A percentile compares a stretch with the other conserved stretches of the same genome.
Evolutionary conservation across 2,797 vertebrate genomes (phyloP).

Genomic region (Bovichtus variegatus): DNA sequence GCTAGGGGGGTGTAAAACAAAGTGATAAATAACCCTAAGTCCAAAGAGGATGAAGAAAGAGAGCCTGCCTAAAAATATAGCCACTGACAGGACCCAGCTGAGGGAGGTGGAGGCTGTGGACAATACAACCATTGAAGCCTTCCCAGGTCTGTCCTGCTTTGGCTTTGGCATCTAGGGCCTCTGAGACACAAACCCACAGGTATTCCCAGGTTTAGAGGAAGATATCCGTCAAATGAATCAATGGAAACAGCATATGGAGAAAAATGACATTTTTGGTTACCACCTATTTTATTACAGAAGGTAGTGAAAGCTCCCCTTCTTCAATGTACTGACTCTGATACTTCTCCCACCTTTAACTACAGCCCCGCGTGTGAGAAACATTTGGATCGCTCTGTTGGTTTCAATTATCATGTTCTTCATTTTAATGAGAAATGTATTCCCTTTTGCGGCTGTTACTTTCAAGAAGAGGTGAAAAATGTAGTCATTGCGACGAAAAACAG

Average conservation of each 20-base stretch:
- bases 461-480: constrained; percentile 4
- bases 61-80: constrained; percentile 29
- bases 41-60: background rate
- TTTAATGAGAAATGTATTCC: background rate
- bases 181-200: constrained; percentile 59
- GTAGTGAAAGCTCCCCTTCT: constrained; percentile 56
- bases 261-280: constrained; percentile 33
- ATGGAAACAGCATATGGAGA: constrained; percentile 41
- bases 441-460: background rate
- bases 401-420: background rate
- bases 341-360: background rate
- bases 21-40: constrained; percentile 5
- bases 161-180: constrained; percentile 41
- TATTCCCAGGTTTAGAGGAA: constrained; percentile 44
- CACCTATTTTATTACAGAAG: constrained; percentile 22
- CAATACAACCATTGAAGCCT: constrained; percentile 62
- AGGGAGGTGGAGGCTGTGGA: constrained; percentile 39
- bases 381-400: background rate
- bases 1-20: background rate
- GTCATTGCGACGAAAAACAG: constrained; percentile 17
- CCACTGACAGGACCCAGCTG: constrained; percentile 17
- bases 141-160: constrained; percentile 32
- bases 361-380: background rate
- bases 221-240: constrained; percentile 44
- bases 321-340: constrained; percentile 13